phyloP scores from a whole-genome alignment of 2,888 invertebrate genomes.

The Hemithea aestivaria region DNA sequence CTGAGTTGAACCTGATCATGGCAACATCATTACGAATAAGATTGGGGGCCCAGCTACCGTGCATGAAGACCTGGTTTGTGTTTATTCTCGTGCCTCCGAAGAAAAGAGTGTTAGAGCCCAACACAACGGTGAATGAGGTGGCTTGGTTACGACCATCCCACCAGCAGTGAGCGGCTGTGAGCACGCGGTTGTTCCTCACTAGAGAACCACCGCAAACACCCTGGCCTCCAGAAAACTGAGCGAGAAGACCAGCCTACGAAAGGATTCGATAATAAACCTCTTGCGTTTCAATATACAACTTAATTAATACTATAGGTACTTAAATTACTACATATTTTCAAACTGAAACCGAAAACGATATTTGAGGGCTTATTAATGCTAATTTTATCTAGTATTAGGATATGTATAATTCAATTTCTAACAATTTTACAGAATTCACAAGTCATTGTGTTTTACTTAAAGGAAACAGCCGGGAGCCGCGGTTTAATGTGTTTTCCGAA shows the following conservation, averaged over 20 bases:
- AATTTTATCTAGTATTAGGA: too few species aligned
- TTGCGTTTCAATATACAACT: too few species aligned
- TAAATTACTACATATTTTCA: too few species aligned
- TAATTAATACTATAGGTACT: too few species aligned
- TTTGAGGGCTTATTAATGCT: too few species aligned
- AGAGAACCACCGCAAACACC: constrained; percentile 43
- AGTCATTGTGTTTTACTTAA: too few species aligned
- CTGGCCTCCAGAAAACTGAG: constrained; percentile 5
- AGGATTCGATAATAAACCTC: too few species aligned
- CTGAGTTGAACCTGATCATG: constrained; percentile 26
- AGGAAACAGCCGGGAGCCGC: too few species aligned
- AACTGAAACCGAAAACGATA: too few species aligned
- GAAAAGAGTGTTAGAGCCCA: constrained; percentile 40
- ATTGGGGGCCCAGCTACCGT: constrained; percentile 35
- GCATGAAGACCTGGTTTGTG: constrained; percentile 30
- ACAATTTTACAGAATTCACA: too few species aligned
- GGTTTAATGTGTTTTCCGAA: too few species aligned
- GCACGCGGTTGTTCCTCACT: constrained; percentile 23
- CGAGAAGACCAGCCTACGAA: constrained; percentile 28
- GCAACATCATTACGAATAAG: constrained; percentile 40
- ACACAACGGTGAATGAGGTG: constrained; percentile 34
- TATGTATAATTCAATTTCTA: too few species aligned
- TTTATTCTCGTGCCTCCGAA: constrained; percentile 36
- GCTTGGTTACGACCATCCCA: constrained; percentile 38
- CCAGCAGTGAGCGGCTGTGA: constrained; percentile 43